Evolutionary conservation across 2,888 invertebrate species (phyloP), one percentile per base, ranked within the genome.

Genomic region (Dasypolia templi): DNA sequence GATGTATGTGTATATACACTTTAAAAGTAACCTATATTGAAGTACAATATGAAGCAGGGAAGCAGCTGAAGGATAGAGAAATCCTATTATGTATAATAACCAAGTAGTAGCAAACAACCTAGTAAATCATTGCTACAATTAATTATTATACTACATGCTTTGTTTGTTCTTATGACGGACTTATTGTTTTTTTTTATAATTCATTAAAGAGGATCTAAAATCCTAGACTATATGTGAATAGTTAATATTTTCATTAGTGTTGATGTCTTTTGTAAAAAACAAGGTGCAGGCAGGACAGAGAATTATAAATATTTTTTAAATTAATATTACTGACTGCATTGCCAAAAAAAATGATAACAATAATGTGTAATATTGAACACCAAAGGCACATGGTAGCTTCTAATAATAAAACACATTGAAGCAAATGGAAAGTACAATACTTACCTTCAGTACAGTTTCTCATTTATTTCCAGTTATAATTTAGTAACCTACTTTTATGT

Each of bases 51-150:
- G 35, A 66, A 70, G 61, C 29, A 49, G 32, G 32, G 29, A 63
- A 70, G 61, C 32, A 53, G 44, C 63, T 67, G 68, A 81, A 83
- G 84, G 84, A 58, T 70, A 81, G 74, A 78, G 86, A 86, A 84
- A 84, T 72, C 68, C 0, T 51, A 22, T 14, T 53, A 49, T n/a
- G 19, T 61, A 1, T 76, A 46, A 63, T 74, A 59, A 72, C 22
- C 39, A 11, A 55, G 49, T 53, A 46, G 6, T 35, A 58, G n/a
- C 7, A 44, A 53, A 66, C 35, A 66, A 55, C 26, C 46, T 42
- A 14, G 32, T 64, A 59, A n/a, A 53, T 0, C 22, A 72, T 32
- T 65, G 32, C 17, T 69, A 49, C 14, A 32, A 69, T 46, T 77
- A 11, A 42, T 26, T 53, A n/a, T 5, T n/a, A 39, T 62, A 17